These are phyloP conservation scores for Amphiura filiformis DNA, from an alignment of 35 echinoderm and acorn worm genomes.

Conservation along the genomic window DNA sequence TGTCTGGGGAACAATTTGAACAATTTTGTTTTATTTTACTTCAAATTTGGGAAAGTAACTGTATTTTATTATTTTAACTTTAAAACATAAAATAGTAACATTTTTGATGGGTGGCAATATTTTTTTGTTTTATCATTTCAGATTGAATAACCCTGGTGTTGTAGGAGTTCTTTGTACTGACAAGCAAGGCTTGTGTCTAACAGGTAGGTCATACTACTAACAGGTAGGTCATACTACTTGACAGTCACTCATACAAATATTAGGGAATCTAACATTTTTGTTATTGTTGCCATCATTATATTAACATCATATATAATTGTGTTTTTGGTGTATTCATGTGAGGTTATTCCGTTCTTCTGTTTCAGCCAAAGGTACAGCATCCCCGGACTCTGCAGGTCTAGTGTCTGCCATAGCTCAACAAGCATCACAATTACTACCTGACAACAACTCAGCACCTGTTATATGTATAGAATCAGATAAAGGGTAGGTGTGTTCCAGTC, in stretches of 20 bases:
- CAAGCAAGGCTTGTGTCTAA: slow-evolving; percentile 73
- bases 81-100: too few species aligned
- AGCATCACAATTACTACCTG: slow-evolving; percentile 61
- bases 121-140: slow-evolving; percentile 11
- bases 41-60: too few species aligned
- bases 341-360: too few species aligned
- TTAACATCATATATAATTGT: too few species aligned
- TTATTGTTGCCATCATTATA: too few species aligned
- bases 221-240: not conserved
- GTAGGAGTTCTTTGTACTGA: slow-evolving; percentile 77
- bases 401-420: slow-evolving; percentile 63
- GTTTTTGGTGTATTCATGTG: too few species aligned
- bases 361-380: slow-evolving; percentile 79
- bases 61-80: too few species aligned
- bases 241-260: too few species aligned
- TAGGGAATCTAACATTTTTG: too few species aligned
- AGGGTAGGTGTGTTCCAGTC: slow-evolving; percentile 43
- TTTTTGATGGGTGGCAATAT: not conserved
- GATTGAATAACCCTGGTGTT: slow-evolving; percentile 71
- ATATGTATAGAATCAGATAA: slow-evolving; percentile 81
- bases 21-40: too few species aligned
- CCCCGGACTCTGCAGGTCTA: slow-evolving; percentile 62
- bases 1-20: too few species aligned
- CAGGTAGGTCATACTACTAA: slow-evolving; percentile 36
- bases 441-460: slow-evolving; percentile 50